A percentile compares a stretch with the other conserved stretches of the same genome.
Conservation (phyloP, 2,797 vertebrate genomes). For the Poliocrania exsul region DNA sequence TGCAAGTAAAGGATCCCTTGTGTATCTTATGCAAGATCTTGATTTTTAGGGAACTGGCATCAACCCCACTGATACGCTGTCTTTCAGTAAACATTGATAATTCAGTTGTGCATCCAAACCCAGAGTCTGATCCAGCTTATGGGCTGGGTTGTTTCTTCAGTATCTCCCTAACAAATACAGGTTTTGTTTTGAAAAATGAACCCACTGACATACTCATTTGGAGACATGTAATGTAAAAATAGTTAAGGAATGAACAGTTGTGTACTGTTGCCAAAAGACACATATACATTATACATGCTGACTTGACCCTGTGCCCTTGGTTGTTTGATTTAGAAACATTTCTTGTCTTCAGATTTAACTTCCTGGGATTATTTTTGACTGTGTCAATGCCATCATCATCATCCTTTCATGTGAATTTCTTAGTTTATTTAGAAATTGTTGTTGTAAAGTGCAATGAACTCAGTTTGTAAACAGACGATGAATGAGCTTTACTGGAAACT, state of each 20-base stretch:
- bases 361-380: not conserved
- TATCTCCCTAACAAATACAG: not conserved
- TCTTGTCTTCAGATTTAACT: not conserved
- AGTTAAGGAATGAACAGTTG: not conserved
- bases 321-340: slow-evolving; percentile 21
- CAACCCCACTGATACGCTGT: not conserved
- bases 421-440: slow-evolving; percentile 7
- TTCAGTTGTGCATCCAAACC: not conserved
- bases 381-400: not conserved
- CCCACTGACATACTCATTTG: not conserved
- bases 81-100: not conserved
- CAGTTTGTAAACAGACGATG: not conserved
- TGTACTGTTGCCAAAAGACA: not conserved
- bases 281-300: not conserved
- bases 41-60: not conserved
- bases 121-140: not conserved
- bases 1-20: not conserved
- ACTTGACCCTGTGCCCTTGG: not conserved
- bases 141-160: not conserved
- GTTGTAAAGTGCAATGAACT: not conserved
- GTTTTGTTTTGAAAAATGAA: not conserved
- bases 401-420: not conserved
- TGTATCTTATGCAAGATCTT: not conserved
- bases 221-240: not conserved
- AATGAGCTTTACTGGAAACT: not conserved